Conservation (phyloP, 2,888 invertebrate genomes). For the Gonocerus acuteangulatus region DNA sequence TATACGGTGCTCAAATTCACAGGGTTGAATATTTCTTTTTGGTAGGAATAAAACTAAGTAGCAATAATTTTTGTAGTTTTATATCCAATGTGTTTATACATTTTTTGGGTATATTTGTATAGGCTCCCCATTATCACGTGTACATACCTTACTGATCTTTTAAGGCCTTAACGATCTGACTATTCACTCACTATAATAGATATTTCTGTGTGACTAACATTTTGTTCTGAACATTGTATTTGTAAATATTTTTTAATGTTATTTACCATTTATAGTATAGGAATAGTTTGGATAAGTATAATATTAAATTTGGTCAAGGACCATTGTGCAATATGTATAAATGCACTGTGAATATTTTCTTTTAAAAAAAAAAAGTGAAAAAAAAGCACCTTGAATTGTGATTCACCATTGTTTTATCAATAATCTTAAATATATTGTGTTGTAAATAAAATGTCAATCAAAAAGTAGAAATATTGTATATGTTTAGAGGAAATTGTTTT, state of each 20-base stretch:
- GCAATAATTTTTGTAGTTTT: neutral
- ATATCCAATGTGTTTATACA: no score
- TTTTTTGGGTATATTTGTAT: no score
- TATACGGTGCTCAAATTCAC: slow-evolving; percentile 19
- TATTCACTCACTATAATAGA: neutral
- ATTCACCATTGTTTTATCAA: slow-evolving; percentile 17
- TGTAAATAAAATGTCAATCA: slow-evolving; percentile 20
- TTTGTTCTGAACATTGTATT: neutral
- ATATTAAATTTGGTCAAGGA: slow-evolving; percentile 8
- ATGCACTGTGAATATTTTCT: slow-evolving; percentile 11
- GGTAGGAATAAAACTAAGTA: neutral
- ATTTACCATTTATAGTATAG: slow-evolving; percentile 12
- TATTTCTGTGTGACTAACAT: neutral
- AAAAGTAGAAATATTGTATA: slow-evolving; percentile 19
- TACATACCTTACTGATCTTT: neutral
- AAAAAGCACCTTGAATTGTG: slow-evolving; percentile 21
- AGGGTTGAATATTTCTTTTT: slow-evolving; percentile 8
- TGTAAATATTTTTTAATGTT: slow-evolving; percentile 14
- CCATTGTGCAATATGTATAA: slow-evolving; percentile 13
- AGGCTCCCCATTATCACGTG: neutral
- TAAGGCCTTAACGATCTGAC: slow-evolving; percentile 9
- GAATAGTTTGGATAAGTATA: neutral
- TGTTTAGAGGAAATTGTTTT: slow-evolving; percentile 13
- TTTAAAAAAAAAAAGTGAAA: neutral
- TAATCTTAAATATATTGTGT: slow-evolving; percentile 2